A percentile compares a stretch with the other conserved stretches of the same genome.
Evolutionary conservation across 2,888 invertebrate genomes (phyloP).

Genomic region (Crioceris asparagi): DNA sequence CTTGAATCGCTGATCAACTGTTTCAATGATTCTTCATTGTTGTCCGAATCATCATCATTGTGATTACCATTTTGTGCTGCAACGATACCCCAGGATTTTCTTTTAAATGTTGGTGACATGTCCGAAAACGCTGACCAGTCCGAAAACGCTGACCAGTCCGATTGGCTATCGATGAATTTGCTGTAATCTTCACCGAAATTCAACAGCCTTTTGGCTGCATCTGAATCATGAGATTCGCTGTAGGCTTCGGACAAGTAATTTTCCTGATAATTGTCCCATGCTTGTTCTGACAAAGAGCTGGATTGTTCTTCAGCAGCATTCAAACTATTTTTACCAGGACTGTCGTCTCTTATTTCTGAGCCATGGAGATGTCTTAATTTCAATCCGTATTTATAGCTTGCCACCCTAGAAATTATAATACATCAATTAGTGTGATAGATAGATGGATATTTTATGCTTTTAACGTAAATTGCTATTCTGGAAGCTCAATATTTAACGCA

Average conservation of each 20-base stretch:
- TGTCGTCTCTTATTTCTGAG: constrained; percentile 34
- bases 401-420: constrained; percentile 40
- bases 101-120: constrained; percentile 38
- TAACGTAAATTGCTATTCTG: too few species aligned
- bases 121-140: constrained; percentile 56
- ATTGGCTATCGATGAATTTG: constrained; percentile 80
- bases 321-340: constrained; percentile 45
- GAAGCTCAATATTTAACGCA: too few species aligned
- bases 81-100: constrained; percentile 20
- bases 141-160: constrained; percentile 67
- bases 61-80: too few species aligned
- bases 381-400: constrained; percentile 57
- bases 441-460: too few species aligned
- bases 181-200: constrained; percentile 89
- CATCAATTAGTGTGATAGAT: too few species aligned
- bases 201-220: constrained; percentile 68
- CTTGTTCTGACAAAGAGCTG: constrained; percentile 81
- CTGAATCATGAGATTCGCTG: constrained; percentile 78
- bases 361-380: constrained; percentile 30
- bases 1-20: constrained; percentile 33
- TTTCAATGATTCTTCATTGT: constrained; percentile 33
- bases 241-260: constrained; percentile 86
- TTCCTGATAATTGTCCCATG: constrained; percentile 95
- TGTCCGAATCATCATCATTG: constrained; percentile 31
- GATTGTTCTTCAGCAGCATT: constrained; percentile 61